These are phyloP conservation scores for Danio albolineatus DNA, from an alignment of 2,797 vertebrate genomes.

Conservation along the genomic window DNA sequence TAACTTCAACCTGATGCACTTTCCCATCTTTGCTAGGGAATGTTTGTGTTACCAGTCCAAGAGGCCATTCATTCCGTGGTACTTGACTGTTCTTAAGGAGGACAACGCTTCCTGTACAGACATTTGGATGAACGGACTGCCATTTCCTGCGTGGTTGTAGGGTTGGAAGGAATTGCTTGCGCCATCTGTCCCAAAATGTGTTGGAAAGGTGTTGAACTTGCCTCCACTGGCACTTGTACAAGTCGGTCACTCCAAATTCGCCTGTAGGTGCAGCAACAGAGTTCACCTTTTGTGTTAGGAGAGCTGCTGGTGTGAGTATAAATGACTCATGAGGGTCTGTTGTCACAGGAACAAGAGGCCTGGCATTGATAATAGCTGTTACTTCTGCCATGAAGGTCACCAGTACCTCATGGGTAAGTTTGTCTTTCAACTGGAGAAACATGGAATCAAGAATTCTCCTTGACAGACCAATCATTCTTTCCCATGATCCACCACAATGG, in stretches of 20 bases:
- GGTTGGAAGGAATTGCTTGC: background rate
- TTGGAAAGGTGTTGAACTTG: slow-evolving; percentile 15
- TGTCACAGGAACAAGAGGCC: background rate
- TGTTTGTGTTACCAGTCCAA: background rate
- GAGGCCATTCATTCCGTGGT: background rate
- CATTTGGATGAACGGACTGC: background rate
- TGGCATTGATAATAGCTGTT: background rate
- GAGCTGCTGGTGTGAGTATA: no score
- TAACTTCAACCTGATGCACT: background rate
- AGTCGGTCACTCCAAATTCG: background rate
- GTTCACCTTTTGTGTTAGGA: background rate
- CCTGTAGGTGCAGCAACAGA: background rate
- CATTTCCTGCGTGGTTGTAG: background rate
- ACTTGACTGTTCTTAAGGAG: slow-evolving; percentile 11
- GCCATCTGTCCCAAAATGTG: background rate
- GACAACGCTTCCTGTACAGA: background rate
- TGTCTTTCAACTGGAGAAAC: slow-evolving; percentile 11
- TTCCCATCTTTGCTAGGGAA: background rate
- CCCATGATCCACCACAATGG: background rate
- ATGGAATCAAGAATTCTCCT: background rate
- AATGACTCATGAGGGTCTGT: background rate
- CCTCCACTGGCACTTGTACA: background rate
- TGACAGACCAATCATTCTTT: background rate
- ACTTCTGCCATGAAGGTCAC: slow-evolving; percentile 3
- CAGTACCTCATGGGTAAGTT: background rate